Base-by-base conservation (phyloP, 2,888 invertebrate genomes). In the Patella ulyssiponensis region DNA sequence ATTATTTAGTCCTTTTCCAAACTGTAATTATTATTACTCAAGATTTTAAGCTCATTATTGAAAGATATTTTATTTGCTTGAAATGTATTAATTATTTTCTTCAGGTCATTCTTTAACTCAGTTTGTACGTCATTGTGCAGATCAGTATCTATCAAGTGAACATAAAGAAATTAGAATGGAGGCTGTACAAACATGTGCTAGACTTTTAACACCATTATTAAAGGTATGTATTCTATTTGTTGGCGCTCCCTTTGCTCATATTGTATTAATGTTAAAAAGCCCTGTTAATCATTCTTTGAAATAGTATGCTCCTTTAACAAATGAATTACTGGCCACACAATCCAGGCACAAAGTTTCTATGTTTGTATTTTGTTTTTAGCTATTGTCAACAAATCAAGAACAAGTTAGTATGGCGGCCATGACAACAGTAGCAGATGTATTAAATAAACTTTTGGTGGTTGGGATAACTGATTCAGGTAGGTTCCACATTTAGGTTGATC, bases 181-280 rank as follows among this genome's bases (percentile, higher is more conserved):
- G 92, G 97, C 99, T 17, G 99, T 99, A 0, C 95, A 96, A 90
- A 98, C 98, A 0, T 97, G 98, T 87, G 97, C 97, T 20, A 95
- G 96, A 77, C 93, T 99, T 23, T 93, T 99, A 33, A 94, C 96
- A 80, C 95, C 98, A 80, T 95, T 97, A 1, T 94, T 97, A 51
- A 93, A 94, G 77, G 90, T 91, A 77, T 81, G 87, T 82, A 27
- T 20, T 23, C 53, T 15, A 20, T 64, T 44, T 44, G 9, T 44
- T 44, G 44, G 44, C 44, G 1, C 0, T 44, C 44, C 44, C 9
- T 44, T 44, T 7, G 9, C 44, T 9, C 44, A 44, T 7, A n/a
- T n/a, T n/a, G n/a, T 44, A 44, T 44, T 9, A 44, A 44, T 44
- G 44, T 44, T 44, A 44, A 9, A 44, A 9, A 7, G 9, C 44